Conservation (phyloP, 2,113 vertebrate genomes). For the Anhinga anhinga region DNA sequence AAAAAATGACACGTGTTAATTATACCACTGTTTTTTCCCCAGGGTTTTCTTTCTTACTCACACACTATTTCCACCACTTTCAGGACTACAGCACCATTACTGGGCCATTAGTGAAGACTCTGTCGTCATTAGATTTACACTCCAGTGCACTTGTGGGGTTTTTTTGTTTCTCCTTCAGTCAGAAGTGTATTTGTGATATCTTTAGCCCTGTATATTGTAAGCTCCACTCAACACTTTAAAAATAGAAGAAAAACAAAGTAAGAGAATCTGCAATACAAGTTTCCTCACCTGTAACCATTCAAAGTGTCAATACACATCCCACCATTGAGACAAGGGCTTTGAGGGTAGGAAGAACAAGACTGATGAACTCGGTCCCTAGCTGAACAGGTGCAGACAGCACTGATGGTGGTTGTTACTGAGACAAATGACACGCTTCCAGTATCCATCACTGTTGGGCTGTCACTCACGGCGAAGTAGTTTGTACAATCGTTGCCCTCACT, state of each 20-base stretch:
- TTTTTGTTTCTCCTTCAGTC: background rate
- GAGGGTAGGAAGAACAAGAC: slow-evolving; percentile 78
- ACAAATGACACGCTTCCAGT: slow-evolving; percentile 77
- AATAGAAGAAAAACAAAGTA: background rate
- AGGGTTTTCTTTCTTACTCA: background rate
- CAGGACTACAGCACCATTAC: background rate
- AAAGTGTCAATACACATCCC: slow-evolving; percentile 81
- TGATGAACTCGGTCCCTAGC: slow-evolving; percentile 76
- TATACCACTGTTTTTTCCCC: too few species aligned
- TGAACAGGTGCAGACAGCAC: slow-evolving; percentile 69
- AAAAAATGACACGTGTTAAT: background rate
- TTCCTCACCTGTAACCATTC: slow-evolving; percentile 84
- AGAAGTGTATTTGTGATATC: background rate
- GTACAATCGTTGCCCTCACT: slow-evolving; percentile 63
- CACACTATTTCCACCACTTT: background rate
- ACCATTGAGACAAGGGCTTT: slow-evolving; percentile 84
- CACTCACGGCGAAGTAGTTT: slow-evolving; percentile 65
- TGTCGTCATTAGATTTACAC: background rate
- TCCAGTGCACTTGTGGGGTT: fast-evolving
- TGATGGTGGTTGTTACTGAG: slow-evolving; percentile 71
- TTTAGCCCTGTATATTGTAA: background rate
- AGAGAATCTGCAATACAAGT: background rate
- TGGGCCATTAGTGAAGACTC: background rate
- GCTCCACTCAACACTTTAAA: background rate
- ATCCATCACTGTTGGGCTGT: slow-evolving; percentile 77